phyloP scores from a whole-genome alignment of 2,113 vertebrate species.

The Elachura formosa region DNA sequence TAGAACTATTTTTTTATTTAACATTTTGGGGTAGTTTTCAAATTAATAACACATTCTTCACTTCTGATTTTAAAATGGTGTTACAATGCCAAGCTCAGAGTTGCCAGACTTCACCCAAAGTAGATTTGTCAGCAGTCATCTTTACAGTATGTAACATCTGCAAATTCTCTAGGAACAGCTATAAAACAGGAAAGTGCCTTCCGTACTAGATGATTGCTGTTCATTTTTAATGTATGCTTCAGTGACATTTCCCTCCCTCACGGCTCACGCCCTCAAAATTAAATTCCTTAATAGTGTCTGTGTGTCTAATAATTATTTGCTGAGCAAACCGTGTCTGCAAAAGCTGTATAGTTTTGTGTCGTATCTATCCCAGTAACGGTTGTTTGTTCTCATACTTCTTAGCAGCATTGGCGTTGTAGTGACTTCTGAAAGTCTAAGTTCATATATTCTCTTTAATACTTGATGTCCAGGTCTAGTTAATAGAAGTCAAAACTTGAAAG shows the following conservation, averaged over 20 bases:
- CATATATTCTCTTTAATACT: background rate
- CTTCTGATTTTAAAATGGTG: background rate
- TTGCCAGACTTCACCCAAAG: background rate
- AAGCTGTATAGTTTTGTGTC: background rate
- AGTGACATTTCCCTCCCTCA: background rate
- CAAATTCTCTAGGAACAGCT: background rate
- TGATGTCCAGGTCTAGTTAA: background rate
- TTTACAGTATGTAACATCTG: background rate
- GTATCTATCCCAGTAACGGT: fast-evolving
- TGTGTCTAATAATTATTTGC: background rate
- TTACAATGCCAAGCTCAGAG: background rate
- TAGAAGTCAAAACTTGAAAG: background rate
- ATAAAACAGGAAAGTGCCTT: background rate
- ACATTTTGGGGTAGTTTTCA: background rate
- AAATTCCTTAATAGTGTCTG: background rate
- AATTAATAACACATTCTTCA: background rate
- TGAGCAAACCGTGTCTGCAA: background rate
- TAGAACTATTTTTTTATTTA: background rate
- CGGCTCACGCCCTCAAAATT: background rate
- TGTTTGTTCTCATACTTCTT: background rate
- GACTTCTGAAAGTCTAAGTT: background rate
- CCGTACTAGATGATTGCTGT: background rate
- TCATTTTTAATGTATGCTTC: slow-evolving; percentile 9
- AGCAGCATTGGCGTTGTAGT: background rate
- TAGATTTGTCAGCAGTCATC: background rate